Percentiles rank a stretch among this genome's conserved stretches.
These are phyloP conservation scores for Calephelis perditalis DNA, from an alignment of 2,888 invertebrate genomes.

Conservation along the genomic window DNA sequence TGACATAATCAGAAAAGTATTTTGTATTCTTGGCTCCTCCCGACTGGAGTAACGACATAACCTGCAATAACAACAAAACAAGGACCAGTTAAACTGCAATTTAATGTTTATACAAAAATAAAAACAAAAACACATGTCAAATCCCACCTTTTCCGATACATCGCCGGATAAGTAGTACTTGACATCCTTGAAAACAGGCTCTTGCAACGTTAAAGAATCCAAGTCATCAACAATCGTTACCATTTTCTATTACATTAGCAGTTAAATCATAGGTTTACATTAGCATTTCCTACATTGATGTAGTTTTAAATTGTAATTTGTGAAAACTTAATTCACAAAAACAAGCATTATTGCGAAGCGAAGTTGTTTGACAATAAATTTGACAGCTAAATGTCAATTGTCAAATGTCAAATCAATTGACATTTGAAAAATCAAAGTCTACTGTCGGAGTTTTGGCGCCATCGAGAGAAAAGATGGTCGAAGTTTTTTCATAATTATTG, in stretches of 20 bases:
- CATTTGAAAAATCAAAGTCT: too few relatives aligned
- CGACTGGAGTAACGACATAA: conserved; percentile 85
- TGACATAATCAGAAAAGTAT: conserved; percentile 94
- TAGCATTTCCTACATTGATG: conserved; percentile 52
- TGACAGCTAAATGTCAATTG: not conserved
- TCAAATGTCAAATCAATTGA: too few relatives aligned
- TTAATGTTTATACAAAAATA: conserved; percentile 44
- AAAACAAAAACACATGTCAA: conserved; percentile 44
- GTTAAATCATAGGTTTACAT: conserved; percentile 39
- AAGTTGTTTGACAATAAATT: conserved; percentile 3
- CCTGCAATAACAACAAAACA: conserved; percentile 75
- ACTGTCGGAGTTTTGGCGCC: too few relatives aligned
- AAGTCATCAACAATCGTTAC: conserved; percentile 75
- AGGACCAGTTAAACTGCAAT: conserved; percentile 41
- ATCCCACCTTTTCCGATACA: conserved; percentile 84
- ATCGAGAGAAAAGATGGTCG: too few relatives aligned
- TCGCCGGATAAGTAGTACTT: conserved; percentile 91
- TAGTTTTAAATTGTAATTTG: conserved; percentile 48
- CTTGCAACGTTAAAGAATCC: conserved; percentile 73
- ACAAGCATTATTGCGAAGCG: conserved; percentile 54
- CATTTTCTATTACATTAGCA: conserved; percentile 54
- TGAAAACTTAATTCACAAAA: conserved; percentile 42
- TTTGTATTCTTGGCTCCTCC: conserved; percentile 93
- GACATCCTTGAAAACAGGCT: conserved; percentile 88
- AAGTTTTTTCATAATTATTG: too few relatives aligned